Percentiles rank a stretch among this genome's conserved stretches.
These are phyloP conservation scores for Ciona savignyi DNA, from an alignment of 23 tunicate genomes.

Conservation along the genomic window DNA sequence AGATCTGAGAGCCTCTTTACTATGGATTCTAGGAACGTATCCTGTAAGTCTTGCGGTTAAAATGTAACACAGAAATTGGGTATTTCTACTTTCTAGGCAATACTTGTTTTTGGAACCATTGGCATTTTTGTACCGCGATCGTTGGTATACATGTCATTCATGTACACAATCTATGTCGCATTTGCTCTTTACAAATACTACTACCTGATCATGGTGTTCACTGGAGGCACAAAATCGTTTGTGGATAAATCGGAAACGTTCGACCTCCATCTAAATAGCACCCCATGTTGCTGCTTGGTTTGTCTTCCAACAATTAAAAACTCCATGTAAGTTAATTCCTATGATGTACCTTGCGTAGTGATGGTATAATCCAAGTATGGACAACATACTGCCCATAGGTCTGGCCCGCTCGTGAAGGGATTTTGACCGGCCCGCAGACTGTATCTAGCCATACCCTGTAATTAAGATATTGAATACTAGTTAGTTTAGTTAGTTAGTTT, in stretches of 20 bases:
- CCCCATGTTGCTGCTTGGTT: slow-evolving; percentile 79
- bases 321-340: slow-evolving; percentile 80
- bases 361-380: too few species aligned
- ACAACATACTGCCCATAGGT: too few species aligned
- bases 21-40: slow-evolving; percentile 72
- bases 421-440: too few species aligned
- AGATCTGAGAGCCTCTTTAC: slow-evolving; percentile 49
- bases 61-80: too few species aligned
- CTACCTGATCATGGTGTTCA: slow-evolving; percentile 74
- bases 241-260: slow-evolving; percentile 52
- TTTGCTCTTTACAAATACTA: slow-evolving; percentile 81
- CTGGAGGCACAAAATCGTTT: slow-evolving; percentile 72
- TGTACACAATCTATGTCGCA: slow-evolving; percentile 76
- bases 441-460: too few species aligned
- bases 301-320: slow-evolving; percentile 77
- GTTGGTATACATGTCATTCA: slow-evolving; percentile 54
- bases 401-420: too few species aligned
- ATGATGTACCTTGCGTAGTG: too few species aligned
- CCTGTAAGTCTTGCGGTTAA: slow-evolving; percentile 58
- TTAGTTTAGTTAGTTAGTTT: too few species aligned
- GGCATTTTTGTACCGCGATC: slow-evolving; percentile 77
- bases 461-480: too few species aligned
- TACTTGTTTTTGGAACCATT: slow-evolving; percentile 59
- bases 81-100: slow-evolving; percentile 25
- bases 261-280: slow-evolving; percentile 31